These are phyloP conservation scores for Heliocidaris tuberculata DNA, from an alignment of 35 echinoderm and acorn worm genomes.

Conservation along the genomic window DNA sequence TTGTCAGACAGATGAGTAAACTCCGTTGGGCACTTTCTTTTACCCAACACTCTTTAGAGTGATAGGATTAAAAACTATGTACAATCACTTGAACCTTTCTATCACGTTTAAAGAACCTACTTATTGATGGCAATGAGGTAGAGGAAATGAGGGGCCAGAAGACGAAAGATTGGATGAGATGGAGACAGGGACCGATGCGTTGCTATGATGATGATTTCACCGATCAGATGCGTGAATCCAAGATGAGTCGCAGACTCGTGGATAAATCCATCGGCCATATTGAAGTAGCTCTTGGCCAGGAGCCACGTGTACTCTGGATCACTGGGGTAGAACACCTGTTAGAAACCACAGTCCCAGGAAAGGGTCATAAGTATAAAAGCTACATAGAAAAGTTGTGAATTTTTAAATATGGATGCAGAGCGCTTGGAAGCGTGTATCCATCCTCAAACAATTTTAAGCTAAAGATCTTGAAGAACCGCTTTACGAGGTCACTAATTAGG, in stretches of 20 bases:
- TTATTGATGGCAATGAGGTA: conserved; percentile 62
- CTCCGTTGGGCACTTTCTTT: too few species aligned
- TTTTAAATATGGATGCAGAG: neutral
- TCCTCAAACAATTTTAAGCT: too few species aligned
- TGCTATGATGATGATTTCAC: conserved; percentile 55
- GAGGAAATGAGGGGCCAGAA: conserved; percentile 73
- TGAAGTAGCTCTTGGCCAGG: conserved; percentile 62
- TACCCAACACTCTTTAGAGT: too few species aligned
- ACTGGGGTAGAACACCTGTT: conserved; percentile 60
- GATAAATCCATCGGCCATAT: conserved; percentile 45
- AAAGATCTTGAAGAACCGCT: too few species aligned
- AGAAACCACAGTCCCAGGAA: neutral
- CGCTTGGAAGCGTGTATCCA: neutral
- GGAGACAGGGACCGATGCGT: conserved; percentile 61
- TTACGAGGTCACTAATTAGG: too few species aligned
- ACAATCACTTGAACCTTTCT: too few species aligned
- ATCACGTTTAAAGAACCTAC: neutral
- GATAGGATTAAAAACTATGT: too few species aligned
- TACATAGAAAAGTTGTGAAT: neutral
- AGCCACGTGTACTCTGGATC: conserved; percentile 62
- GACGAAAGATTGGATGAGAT: conserved; percentile 67
- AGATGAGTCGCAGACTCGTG: conserved; percentile 63
- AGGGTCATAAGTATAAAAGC: neutral
- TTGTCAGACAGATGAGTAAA: too few species aligned
- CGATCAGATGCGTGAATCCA: conserved; percentile 62